Percentiles rank a stretch among this genome's conserved stretches.
Conservation (phyloP, 2,113 vertebrate genomes). For the Lates calcarifer region DNA sequence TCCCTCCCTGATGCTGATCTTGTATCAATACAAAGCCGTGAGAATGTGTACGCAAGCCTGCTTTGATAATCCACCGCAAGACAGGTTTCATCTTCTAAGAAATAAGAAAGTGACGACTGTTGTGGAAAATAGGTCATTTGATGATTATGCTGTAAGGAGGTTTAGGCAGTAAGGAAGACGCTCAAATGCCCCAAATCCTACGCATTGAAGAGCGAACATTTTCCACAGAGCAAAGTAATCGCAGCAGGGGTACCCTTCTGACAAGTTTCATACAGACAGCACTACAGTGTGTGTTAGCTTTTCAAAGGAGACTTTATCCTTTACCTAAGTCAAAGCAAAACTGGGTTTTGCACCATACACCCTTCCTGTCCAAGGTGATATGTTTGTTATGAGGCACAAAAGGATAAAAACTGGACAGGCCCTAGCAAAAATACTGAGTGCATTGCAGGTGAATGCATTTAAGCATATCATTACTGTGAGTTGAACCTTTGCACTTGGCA, state of each 20-base stretch:
- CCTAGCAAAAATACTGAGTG: neutral
- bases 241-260: neutral
- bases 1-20: constrained; percentile 19
- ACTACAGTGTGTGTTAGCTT: constrained; percentile 1
- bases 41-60: neutral
- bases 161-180: constrained; percentile 24
- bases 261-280: constrained; percentile 6
- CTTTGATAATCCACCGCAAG: constrained; percentile 23
- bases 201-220: constrained; percentile 5
- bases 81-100: constrained; percentile 20
- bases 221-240: constrained; percentile 6
- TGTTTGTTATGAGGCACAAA: constrained; percentile 5
- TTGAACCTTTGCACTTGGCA: neutral
- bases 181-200: constrained; percentile 29
- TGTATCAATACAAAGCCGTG: constrained; percentile 20
- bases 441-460: neutral
- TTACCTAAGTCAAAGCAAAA: neutral
- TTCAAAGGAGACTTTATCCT: neutral
- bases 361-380: neutral
- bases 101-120: neutral
- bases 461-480: neutral
- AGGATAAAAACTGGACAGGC: neutral
- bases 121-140: constrained; percentile 48
- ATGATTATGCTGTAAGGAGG: constrained; percentile 44
- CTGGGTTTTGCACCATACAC: neutral